A percentile compares a stretch with the other conserved stretches of the same genome.
These are phyloP conservation scores for Cinara cedri DNA, from an alignment of 2,888 invertebrate species.

Conservation along the genomic window DNA sequence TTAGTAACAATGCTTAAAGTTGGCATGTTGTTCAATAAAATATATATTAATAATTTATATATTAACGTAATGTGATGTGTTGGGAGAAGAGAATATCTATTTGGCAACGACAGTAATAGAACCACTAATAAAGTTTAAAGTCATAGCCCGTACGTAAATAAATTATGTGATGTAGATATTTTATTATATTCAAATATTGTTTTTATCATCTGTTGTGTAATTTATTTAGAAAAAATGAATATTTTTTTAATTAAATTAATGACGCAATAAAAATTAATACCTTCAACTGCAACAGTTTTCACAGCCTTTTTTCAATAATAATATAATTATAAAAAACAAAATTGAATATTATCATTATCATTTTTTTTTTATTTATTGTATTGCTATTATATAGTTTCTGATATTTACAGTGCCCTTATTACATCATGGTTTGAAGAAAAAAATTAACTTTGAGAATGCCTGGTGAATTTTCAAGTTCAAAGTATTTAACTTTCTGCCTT, in stretches of 20 bases:
- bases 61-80: neutral
- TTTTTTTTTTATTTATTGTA: neutral
- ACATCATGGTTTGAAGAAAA: neutral
- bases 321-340: neutral
- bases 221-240: neutral
- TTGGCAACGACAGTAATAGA: no score
- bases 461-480: no score
- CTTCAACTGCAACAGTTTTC: no score
- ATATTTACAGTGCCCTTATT: neutral
- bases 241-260: neutral
- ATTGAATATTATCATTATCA: no score
- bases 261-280: neutral
- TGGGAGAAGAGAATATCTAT: no score
- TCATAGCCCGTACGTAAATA: no score
- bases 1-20: conserved; percentile 43
- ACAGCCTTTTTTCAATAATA: no score
- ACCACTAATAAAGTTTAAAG: no score
- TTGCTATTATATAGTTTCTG: neutral
- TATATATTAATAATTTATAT: neutral
- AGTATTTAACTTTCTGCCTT: no score
- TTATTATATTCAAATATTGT: neutral
- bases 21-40: conserved; percentile 21
- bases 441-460: no score
- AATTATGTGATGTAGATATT: neutral
- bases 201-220: conserved; percentile 1